These are phyloP conservation scores for Omphaloscelis lunosa DNA, from an alignment of 2,888 invertebrate species.

Conservation along the genomic window DNA sequence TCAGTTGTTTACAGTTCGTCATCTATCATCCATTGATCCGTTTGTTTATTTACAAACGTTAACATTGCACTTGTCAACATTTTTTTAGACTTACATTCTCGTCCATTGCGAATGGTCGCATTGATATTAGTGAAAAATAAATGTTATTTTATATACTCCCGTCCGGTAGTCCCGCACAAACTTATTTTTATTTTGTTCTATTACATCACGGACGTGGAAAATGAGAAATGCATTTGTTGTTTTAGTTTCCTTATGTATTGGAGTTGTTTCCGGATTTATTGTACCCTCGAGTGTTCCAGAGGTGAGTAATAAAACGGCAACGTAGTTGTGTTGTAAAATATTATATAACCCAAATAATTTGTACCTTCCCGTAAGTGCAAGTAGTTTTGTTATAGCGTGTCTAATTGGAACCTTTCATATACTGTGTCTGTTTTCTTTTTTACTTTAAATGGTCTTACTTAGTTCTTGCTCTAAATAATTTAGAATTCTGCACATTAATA, in stretches of 20 bases:
- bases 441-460: background rate
- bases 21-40: conserved; percentile 26
- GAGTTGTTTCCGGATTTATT: conserved; percentile 76
- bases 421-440: background rate
- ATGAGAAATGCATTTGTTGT: conserved; percentile 79
- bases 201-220: conserved; percentile 60
- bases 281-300: conserved; percentile 72
- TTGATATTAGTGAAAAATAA: conserved; percentile 22
- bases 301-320: conserved; percentile 74
- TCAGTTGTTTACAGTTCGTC: conserved; percentile 41
- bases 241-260: conserved; percentile 78
- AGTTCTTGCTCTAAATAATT: background rate
- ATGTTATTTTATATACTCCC: conserved; percentile 28
- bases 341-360: conserved; percentile 20
- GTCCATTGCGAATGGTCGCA: conserved; percentile 17
- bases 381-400: background rate
- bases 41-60: conserved; percentile 30
- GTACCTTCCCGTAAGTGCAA: conserved; percentile 1
- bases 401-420: background rate
- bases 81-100: conserved; percentile 29
- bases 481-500: background rate
- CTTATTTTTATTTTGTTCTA: conserved; percentile 49
- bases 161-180: conserved; percentile 12
- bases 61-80: conserved; percentile 36
- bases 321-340: conserved; percentile 39